These are phyloP conservation scores for Sesia bembeciformis DNA, from an alignment of 2,888 invertebrate genomes.

Conservation along the genomic window DNA sequence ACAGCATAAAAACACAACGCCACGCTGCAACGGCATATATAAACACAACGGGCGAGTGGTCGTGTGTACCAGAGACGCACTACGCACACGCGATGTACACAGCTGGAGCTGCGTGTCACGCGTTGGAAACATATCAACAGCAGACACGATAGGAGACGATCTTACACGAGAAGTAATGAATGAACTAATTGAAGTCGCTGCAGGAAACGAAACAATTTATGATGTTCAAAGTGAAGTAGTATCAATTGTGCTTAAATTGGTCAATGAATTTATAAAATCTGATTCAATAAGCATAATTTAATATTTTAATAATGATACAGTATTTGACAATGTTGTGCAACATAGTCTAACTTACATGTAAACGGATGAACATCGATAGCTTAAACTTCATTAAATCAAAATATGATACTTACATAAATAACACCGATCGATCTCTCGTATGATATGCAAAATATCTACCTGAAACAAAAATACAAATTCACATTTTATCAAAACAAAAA, in stretches of 20 bases:
- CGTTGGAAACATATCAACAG: conserved; percentile 24
- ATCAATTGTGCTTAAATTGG: conserved; percentile 2
- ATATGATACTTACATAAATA: not conserved
- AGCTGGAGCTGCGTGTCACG: conserved; percentile 12
- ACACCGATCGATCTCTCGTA: not conserved
- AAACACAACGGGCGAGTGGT: conserved; percentile 30
- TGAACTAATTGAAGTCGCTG: conserved; percentile 23
- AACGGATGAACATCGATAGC: too few relatives aligned
- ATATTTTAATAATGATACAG: not conserved
- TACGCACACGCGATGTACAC: conserved; percentile 22
- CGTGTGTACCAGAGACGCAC: conserved; percentile 18
- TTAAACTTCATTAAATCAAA: too few relatives aligned
- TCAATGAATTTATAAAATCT: not conserved
- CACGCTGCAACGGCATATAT: conserved; percentile 55
- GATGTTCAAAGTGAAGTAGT: conserved; percentile 9
- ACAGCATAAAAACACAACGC: conserved; percentile 60
- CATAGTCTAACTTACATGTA: too few relatives aligned
- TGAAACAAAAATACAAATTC: conserved; percentile 43
- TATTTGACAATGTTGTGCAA: too few relatives aligned
- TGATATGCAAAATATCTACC: conserved; percentile 30
- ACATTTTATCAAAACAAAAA: too few relatives aligned
- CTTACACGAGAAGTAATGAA: conserved; percentile 29
- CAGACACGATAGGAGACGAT: conserved; percentile 34
- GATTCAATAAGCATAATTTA: not conserved
- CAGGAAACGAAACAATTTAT: conserved; percentile 19